These are phyloP conservation scores for Henicopernis longicauda DNA, from an alignment of 2,113 vertebrate genomes.

Conservation along the genomic window DNA sequence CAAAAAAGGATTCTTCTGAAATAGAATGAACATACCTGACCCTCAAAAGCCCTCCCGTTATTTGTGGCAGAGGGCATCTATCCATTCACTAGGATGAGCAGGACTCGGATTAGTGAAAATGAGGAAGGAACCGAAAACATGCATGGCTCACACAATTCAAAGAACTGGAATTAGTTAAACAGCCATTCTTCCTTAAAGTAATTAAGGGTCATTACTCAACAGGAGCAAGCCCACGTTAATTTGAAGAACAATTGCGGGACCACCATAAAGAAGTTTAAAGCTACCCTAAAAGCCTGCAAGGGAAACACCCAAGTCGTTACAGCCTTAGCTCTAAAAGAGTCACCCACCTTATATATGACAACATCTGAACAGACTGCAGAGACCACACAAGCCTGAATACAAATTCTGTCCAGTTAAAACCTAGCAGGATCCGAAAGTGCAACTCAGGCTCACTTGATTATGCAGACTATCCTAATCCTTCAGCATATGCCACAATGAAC, in stretches of 20 bases:
- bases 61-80: neutral
- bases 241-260: neutral
- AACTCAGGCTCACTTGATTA: neutral
- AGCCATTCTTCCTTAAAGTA: neutral
- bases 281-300: neutral
- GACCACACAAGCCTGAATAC: neutral
- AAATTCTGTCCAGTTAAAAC: neutral
- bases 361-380: neutral
- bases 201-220: neutral
- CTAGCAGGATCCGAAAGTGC: neutral
- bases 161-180: neutral
- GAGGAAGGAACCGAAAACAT: neutral
- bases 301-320: neutral
- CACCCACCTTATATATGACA: neutral
- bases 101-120: neutral
- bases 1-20: neutral
- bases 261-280: neutral
- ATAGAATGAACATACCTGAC: neutral
- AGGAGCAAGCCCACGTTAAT: neutral
- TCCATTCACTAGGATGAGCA: neutral
- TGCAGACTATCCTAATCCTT: neutral
- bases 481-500: neutral
- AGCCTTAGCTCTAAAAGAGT: neutral
- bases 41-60: neutral
- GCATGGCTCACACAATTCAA: neutral